These are phyloP conservation scores for Erebia palarica DNA, from an alignment of 2,888 invertebrate genomes.

Conservation along the genomic window DNA sequence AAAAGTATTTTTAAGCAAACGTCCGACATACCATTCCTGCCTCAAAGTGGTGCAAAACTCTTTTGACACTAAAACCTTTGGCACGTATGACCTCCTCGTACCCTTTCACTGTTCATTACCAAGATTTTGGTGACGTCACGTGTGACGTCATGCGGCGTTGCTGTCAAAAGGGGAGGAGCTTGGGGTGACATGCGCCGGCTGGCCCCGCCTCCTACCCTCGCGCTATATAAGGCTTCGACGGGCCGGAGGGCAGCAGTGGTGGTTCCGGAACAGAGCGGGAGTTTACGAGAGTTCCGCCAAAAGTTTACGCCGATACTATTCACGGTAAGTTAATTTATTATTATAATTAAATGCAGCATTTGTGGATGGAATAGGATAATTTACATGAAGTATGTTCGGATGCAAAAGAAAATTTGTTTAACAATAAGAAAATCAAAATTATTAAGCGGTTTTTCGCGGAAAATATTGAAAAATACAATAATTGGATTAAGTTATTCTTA, in stretches of 20 bases:
- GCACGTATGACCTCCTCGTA: not conserved
- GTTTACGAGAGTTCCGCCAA: conserved; percentile 47
- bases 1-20: no score
- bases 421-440: no score
- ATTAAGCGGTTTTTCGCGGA: no score
- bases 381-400: no score
- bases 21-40: not conserved
- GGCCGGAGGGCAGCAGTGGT: conserved; percentile 42
- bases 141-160: conserved; percentile 49
- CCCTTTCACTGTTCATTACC: conserved; percentile 32
- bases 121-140: conserved; percentile 52
- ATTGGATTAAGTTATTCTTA: no score
- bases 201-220: conserved; percentile 64
- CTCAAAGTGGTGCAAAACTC: not conserved
- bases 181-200: conserved; percentile 51
- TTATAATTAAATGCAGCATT: not conserved
- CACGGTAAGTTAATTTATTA: conserved; percentile 61
- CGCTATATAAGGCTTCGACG: conserved; percentile 63
- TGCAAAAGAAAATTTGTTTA: not conserved
- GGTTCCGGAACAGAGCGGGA: conserved; percentile 45
- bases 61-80: not conserved
- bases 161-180: conserved; percentile 68
- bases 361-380: no score
- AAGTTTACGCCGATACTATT: conserved; percentile 67
- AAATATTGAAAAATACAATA: no score